phyloP scores from a whole-genome alignment of 1,140 invertebrate species.

The Conus betulinus region DNA sequence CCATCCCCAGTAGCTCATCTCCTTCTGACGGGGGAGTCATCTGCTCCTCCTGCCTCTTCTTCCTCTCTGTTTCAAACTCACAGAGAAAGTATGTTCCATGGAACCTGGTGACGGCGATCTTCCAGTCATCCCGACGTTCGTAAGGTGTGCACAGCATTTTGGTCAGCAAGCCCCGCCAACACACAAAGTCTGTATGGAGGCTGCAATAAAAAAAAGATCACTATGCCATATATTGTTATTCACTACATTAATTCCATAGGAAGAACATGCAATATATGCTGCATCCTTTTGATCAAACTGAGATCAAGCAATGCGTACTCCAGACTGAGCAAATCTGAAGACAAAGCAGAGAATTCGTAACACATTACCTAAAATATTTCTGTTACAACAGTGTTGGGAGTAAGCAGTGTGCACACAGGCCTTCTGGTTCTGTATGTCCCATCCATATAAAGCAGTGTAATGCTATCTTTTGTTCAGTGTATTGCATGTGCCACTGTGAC shows the following conservation, averaged over 20 bases:
- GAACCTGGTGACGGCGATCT: slow-evolving; percentile 82
- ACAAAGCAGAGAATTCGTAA: no score
- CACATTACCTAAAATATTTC: no score
- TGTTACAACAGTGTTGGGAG: no score
- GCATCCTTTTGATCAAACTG: neutral
- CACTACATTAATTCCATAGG: neutral
- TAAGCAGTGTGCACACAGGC: no score
- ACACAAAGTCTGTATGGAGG: slow-evolving; percentile 81
- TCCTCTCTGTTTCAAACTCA: slow-evolving; percentile 81
- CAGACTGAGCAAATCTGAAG: no score
- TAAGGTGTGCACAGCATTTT: slow-evolving; percentile 83
- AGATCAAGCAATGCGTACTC: neutral
- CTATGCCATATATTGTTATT: neutral
- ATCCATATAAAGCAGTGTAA: no score
- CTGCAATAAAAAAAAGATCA: slow-evolving; percentile 10
- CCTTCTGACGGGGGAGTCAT: slow-evolving; percentile 76
- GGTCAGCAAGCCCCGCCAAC: slow-evolving; percentile 83
- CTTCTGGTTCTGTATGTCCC: no score
- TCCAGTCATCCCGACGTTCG: slow-evolving; percentile 81
- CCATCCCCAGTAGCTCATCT: slow-evolving; percentile 84
- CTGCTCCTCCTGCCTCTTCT: slow-evolving; percentile 73
- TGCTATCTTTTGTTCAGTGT: no score
- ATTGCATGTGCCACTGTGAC: no score
- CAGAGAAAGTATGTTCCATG: slow-evolving; percentile 85
- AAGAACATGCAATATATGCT: neutral